Percentiles rank a stretch among this genome's conserved stretches.
Conservation (phyloP, 2,888 invertebrate genomes). For the Rambutsinella grinnellia region DNA sequence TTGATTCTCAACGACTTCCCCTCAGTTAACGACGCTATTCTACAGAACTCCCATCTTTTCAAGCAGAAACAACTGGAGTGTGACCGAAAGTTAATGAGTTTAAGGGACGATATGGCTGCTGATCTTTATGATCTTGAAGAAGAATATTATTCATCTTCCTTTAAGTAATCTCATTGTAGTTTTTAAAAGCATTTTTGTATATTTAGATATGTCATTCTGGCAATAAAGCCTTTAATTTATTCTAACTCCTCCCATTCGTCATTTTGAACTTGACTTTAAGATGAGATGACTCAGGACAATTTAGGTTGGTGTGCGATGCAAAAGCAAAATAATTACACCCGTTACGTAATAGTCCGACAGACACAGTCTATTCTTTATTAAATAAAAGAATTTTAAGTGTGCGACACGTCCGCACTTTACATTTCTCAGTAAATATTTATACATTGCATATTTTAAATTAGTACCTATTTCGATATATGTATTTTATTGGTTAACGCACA, state of each 20-base stretch:
- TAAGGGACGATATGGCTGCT: constrained; percentile 95
- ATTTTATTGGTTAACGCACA: too few relatives aligned
- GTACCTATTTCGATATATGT: too few relatives aligned
- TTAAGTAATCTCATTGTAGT: constrained; percentile 73
- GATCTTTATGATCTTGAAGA: constrained; percentile 93
- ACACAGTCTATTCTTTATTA: constrained; percentile 16
- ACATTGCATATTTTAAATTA: background rate
- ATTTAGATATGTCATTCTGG: too few relatives aligned
- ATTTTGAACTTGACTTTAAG: too few relatives aligned
- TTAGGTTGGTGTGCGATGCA: too few relatives aligned
- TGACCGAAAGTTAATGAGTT: constrained; percentile 91
- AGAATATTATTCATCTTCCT: constrained; percentile 90
- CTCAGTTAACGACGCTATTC: constrained; percentile 96
- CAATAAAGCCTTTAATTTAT: too few relatives aligned
- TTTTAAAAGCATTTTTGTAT: background rate
- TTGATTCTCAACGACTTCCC: constrained; percentile 98
- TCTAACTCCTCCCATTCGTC: too few relatives aligned
- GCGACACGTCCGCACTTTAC: too few relatives aligned
- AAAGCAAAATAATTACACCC: too few relatives aligned
- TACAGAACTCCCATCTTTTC: constrained; percentile 91
- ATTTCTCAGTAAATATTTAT: background rate
- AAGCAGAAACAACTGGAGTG: constrained; percentile 92
- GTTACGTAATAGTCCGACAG: too few relatives aligned
- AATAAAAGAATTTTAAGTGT: too few relatives aligned
- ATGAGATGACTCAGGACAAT: too few relatives aligned